Base-by-base conservation (phyloP, 2,888 invertebrate genomes). In the Suillia variegata region DNA sequence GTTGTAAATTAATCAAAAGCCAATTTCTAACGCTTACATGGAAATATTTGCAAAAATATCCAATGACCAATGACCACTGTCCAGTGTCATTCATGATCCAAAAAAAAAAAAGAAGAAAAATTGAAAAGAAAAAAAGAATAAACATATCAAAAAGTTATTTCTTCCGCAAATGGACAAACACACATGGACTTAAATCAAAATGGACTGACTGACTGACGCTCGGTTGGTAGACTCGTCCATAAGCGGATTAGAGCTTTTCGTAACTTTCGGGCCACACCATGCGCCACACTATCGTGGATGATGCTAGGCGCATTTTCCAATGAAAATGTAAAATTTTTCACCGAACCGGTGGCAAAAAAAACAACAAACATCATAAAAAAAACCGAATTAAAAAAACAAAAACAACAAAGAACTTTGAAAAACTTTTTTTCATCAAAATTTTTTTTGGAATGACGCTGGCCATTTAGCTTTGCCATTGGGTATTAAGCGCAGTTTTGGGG, bases 121-220 rank as follows among this genome's bases (percentile, higher is more conserved):
- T n/a, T n/a, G n/a, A n/a, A n/a, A n/a, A n/a, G n/a, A n/a, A n/a
- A n/a, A n/a, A n/a, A n/a, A n/a, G n/a, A n/a, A n/a, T n/a, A 38
- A 45, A 20, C 45, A 45, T 73, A 69, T 70, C 66, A 69, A 72
- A 75, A 74, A 72, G 76, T 73, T 74, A 64, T 70, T 70, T 74
- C 69, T 66, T 68, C 71, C 65, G 67, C 75, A 71, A 75, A 72
- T 75, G 72, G 74, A 75, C 63, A n/a, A n/a, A n/a, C n/a, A 61
- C 62, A 64, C 63, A 62, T 53, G 51, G 63, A 15, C 45, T 45
- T 20, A 20, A 17, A 45, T 45, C 45, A 45, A 45, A 8, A 20
- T 45, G 45, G 20, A 45, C 17, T 26, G 26, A 10, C 26, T 6
- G 26, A 26, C 26, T 26, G 26, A 6, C 26, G 26, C 10, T 10